phyloP scores from a whole-genome alignment of 2,888 invertebrate species.

The Tenthredo notha region DNA sequence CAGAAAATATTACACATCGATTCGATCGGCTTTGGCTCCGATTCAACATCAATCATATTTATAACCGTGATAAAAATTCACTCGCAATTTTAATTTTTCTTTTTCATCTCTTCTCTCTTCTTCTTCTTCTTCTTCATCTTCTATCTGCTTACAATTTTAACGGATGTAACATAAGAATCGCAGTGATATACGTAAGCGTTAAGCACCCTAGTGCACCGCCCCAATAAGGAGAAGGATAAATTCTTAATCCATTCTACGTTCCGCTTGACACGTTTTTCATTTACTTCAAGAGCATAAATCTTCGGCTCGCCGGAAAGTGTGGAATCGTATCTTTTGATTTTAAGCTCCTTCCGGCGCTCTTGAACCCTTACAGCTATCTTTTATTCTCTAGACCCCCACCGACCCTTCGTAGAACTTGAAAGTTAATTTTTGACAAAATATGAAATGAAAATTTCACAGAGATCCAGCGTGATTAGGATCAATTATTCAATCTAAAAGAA shows the following conservation, averaged over 20 bases:
- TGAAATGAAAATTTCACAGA: background rate
- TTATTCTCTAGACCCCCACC: background rate
- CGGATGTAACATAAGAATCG: background rate
- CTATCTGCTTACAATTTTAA: background rate
- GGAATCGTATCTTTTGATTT: conserved; percentile 43
- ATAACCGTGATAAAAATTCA: background rate
- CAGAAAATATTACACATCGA: background rate
- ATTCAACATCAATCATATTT: background rate
- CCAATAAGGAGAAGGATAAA: conserved; percentile 7
- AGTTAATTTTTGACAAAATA: background rate
- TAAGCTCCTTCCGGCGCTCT: background rate
- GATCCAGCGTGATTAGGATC: too few relatives aligned
- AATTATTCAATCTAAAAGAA: too few relatives aligned
- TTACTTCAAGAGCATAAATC: conserved; percentile 50
- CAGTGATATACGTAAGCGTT: background rate
- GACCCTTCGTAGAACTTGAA: background rate
- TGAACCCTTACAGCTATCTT: background rate
- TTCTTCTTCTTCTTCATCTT: background rate
- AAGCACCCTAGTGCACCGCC: background rate
- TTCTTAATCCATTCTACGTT: conserved; percentile 46
- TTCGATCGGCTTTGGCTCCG: background rate
- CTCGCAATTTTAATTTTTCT: background rate
- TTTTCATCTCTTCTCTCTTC: background rate
- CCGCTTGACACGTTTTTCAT: conserved; percentile 50
- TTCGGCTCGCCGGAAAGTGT: conserved; percentile 20